Evolutionary conservation across 1,140 invertebrate genomes (phyloP), one percentile per base, ranked within the genome.

Genomic region (Psilanteris sp.): DNA sequence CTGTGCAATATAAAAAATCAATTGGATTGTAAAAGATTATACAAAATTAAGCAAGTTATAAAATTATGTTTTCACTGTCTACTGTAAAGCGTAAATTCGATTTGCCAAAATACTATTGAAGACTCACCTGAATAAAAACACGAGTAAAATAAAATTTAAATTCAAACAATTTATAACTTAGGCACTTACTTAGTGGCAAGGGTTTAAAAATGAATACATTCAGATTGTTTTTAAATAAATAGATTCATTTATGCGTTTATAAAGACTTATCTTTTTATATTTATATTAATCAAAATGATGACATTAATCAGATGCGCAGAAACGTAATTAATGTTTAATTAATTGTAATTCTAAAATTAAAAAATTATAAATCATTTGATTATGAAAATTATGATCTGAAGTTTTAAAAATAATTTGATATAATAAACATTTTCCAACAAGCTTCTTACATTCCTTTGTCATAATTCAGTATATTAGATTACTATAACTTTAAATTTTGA

Each of bases 401-500:
- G 39, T 62, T 39, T 4, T n/a, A 48, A 62, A 48, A 48, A 46
- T 20, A 46, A 24, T 27, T 9, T 24, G 1, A 36, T 18, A n/a
- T n/a, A n/a, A n/a, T n/a, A n/a, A n/a, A n/a, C n/a, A n/a, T n/a
- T n/a, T n/a, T n/a, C n/a, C n/a, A n/a, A n/a, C n/a, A n/a, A n/a
- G n/a, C n/a, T n/a, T n/a, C n/a, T n/a, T n/a, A n/a, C n/a, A n/a
- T n/a, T n/a, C n/a, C n/a, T n/a, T n/a, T n/a, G n/a, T n/a, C n/a
- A n/a, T n/a, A n/a, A n/a, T n/a, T n/a, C n/a, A n/a, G n/a, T n/a
- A n/a, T n/a, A n/a, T n/a, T n/a, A n/a, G n/a, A n/a, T n/a, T n/a
- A n/a, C n/a, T n/a, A n/a, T n/a, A n/a, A n/a, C n/a, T 52, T 74
- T 61, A 44, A 54, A 67, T 9, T 54, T 59, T 46, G 7, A 67